Evolutionary conservation across 2,797 vertebrate species (phyloP).

Genomic region (Emydoidea blandingii): DNA sequence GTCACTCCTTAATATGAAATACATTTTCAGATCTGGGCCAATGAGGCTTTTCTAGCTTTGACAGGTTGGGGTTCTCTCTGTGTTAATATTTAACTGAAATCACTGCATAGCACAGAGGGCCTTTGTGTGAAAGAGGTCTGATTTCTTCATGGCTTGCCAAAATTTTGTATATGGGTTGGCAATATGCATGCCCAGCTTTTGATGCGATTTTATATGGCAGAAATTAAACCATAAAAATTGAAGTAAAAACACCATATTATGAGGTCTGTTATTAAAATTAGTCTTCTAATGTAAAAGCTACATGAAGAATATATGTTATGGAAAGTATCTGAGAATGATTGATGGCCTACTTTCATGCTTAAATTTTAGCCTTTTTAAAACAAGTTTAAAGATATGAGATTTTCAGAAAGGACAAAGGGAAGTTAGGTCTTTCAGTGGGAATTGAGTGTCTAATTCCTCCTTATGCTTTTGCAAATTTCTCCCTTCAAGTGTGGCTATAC

Average conservation of each 20-base stretch:
- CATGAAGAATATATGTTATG: background rate
- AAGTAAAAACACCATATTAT: background rate
- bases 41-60: background rate
- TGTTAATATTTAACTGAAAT: conserved; percentile 31
- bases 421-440: background rate
- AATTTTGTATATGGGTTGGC: conserved; percentile 23
- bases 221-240: conserved; percentile 19
- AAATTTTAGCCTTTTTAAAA: background rate
- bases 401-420: background rate
- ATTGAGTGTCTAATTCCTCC: background rate
- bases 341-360: background rate
- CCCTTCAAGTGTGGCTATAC: background rate
- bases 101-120: background rate
- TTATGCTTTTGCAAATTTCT: background rate
- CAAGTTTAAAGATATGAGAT: background rate
- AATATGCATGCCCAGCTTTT: conserved; percentile 16
- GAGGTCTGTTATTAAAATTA: background rate
- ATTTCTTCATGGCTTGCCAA: conserved; percentile 22
- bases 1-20: background rate
- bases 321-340: background rate
- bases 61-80: conserved; percentile 1
- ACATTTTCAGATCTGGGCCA: background rate
- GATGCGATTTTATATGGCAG: conserved; percentile 14
- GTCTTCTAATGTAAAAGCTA: background rate
- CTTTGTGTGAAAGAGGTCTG: conserved; percentile 26